phyloP scores from a whole-genome alignment of 2,888 invertebrate genomes.

The Caenorhabditis auriculariae region DNA sequence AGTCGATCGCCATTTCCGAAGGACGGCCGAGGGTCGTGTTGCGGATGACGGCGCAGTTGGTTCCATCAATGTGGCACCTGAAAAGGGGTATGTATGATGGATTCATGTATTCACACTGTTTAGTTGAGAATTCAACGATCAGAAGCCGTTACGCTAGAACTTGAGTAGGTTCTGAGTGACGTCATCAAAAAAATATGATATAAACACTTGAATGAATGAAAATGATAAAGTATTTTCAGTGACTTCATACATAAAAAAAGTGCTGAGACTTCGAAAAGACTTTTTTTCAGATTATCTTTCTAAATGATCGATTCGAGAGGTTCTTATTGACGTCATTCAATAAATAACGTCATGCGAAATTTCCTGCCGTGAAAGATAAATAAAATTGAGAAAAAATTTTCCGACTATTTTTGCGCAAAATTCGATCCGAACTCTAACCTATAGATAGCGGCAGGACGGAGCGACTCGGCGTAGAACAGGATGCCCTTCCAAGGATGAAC shows the following conservation, averaged over 20 bases:
- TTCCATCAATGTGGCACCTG: slow-evolving; percentile 86
- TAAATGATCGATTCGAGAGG: too few species aligned
- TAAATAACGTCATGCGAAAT: neutral
- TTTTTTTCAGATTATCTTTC: too few species aligned
- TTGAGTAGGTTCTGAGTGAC: too few species aligned
- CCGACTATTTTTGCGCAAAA: neutral
- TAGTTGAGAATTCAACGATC: neutral
- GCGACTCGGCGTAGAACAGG: slow-evolving; percentile 94
- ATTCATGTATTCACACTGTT: slow-evolving; percentile 74
- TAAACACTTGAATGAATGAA: too few species aligned
- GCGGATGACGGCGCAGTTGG: slow-evolving; percentile 71
- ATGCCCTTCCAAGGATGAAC: slow-evolving; percentile 87
- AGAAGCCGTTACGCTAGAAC: too few species aligned
- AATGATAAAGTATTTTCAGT: too few species aligned
- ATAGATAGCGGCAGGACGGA: slow-evolving; percentile 85
- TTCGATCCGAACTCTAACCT: slow-evolving; percentile 70
- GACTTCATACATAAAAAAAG: too few species aligned
- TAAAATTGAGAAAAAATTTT: neutral
- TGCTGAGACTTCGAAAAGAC: too few species aligned
- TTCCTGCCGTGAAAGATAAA: neutral
- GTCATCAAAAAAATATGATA: too few species aligned
- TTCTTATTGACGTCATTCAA: too few species aligned
- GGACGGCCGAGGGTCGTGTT: slow-evolving; percentile 64
- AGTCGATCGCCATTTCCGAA: slow-evolving; percentile 65
- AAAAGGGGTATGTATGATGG: too few species aligned